phyloP scores from a whole-genome alignment of 2,888 invertebrate species.

The Luffia ferchaultella region DNA sequence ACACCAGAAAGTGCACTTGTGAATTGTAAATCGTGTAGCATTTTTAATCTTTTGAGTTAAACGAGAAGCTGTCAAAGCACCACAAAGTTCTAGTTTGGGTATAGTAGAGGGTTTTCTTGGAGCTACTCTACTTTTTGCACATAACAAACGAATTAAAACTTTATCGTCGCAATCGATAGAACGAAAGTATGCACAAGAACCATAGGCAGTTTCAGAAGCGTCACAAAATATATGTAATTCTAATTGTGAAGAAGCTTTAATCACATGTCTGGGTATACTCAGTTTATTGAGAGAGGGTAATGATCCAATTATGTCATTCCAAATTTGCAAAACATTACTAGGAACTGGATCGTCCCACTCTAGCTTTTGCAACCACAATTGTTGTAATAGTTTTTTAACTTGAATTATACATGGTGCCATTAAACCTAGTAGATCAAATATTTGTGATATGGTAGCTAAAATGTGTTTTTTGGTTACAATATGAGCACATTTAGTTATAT shows the following conservation, averaged over 20 bases:
- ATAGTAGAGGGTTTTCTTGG: conserved; percentile 16
- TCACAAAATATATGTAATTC: conserved; percentile 19
- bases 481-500: background rate
- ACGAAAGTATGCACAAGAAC: conserved; percentile 18
- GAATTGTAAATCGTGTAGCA: conserved; percentile 11
- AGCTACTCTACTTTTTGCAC: conserved; percentile 19
- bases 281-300: conserved; percentile 9
- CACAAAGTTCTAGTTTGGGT: conserved; percentile 21
- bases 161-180: conserved; percentile 2
- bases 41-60: conserved; percentile 13
- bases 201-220: conserved; percentile 16
- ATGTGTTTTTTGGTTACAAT: conserved; percentile 15
- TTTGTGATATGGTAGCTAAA: conserved; percentile 17
- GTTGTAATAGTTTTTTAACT: conserved; percentile 19
- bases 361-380: conserved; percentile 17
- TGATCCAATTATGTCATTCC: conserved; percentile 9
- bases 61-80: conserved; percentile 16
- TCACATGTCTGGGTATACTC: conserved; percentile 12
- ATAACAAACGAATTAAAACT: conserved; percentile 14
- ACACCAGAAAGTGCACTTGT: conserved; percentile 16
- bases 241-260: background rate
- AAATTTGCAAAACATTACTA: conserved; percentile 7
- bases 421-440: conserved; percentile 19
- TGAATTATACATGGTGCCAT: conserved; percentile 14
- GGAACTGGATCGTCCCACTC: conserved; percentile 19